These are phyloP conservation scores for Camponotus fellah DNA, from an alignment of 2,888 invertebrate species.

Conservation along the genomic window DNA sequence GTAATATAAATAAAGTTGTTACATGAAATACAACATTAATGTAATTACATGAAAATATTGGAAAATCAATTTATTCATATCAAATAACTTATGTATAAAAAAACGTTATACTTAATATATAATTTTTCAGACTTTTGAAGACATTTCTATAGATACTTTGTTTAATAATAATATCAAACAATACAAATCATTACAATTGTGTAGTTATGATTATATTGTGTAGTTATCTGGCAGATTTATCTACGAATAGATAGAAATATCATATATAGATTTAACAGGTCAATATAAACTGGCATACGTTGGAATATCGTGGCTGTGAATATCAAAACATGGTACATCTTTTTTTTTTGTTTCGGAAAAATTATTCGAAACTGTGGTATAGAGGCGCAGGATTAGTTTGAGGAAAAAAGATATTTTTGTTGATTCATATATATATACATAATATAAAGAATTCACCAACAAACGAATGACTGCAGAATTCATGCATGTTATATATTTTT, in stretches of 20 bases:
- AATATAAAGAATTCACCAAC: not conserved
- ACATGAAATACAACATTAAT: not conserved
- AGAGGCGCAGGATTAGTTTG: not conserved
- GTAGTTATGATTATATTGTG: slow-evolving; percentile 60
- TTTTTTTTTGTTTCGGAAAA: slow-evolving; percentile 57
- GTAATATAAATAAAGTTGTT: not conserved
- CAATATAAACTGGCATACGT: slow-evolving; percentile 57
- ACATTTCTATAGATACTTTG: not conserved
- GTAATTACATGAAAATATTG: not conserved
- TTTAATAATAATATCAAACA: not conserved
- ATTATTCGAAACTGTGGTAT: slow-evolving; percentile 23
- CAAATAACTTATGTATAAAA: not conserved
- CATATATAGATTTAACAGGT: slow-evolving; percentile 26
- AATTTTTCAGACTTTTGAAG: not conserved
- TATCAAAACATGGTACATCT: slow-evolving; percentile 68
- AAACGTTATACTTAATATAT: not conserved
- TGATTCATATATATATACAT: not conserved
- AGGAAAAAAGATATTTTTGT: slow-evolving; percentile 45
- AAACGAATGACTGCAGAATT: slow-evolving; percentile 58
- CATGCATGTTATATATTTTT: slow-evolving; percentile 75
- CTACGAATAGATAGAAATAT: slow-evolving; percentile 2
- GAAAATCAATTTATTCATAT: not conserved
- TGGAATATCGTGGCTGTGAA: slow-evolving; percentile 79
- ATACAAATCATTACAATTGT: not conserved
- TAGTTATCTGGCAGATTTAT: slow-evolving; percentile 15